phyloP scores from a whole-genome alignment of 2,888 invertebrate genomes.

The Harmothoe impar region DNA sequence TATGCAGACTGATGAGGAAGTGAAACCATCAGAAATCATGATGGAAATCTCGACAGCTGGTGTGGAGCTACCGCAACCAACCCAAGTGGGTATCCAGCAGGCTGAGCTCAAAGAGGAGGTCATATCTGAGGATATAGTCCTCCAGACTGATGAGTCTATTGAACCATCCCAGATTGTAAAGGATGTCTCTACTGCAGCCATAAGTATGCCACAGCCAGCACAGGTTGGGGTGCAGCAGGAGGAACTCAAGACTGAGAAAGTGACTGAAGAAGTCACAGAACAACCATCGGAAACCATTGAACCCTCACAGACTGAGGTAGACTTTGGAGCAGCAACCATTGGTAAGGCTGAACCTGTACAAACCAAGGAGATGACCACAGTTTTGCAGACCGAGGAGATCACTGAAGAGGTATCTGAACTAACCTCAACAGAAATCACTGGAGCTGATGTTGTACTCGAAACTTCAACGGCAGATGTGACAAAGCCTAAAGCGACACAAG shows the following conservation, averaged over 20 bases:
- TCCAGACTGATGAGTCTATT: constrained; percentile 63
- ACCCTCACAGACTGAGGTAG: not conserved
- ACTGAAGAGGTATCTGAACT: constrained; percentile 44
- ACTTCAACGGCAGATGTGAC: not conserved
- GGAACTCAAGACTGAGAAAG: not conserved
- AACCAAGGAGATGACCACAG: not conserved
- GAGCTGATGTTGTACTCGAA: not conserved
- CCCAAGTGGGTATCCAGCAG: constrained; percentile 29
- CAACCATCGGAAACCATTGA: constrained; percentile 13
- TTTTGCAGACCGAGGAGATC: constrained; percentile 25
- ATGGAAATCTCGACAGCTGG: constrained; percentile 63
- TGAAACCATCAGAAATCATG: constrained; percentile 61
- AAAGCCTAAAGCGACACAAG: constrained; percentile 56
- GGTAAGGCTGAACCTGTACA: constrained; percentile 29
- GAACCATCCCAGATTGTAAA: constrained; percentile 61
- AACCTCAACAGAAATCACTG: not conserved
- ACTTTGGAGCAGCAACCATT: not conserved
- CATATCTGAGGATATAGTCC: constrained; percentile 24
- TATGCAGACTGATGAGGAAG: constrained; percentile 54
- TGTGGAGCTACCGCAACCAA: constrained; percentile 36
- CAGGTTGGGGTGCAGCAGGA: not conserved
- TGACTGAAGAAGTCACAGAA: constrained; percentile 16
- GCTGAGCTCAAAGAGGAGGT: constrained; percentile 47
- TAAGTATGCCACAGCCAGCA: constrained; percentile 47
- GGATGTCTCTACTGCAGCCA: constrained; percentile 38